A percentile compares a stretch with the other conserved stretches of the same genome.
phyloP scores from a whole-genome alignment of 2,888 invertebrate genomes.

The Cephus sareptanus region DNA sequence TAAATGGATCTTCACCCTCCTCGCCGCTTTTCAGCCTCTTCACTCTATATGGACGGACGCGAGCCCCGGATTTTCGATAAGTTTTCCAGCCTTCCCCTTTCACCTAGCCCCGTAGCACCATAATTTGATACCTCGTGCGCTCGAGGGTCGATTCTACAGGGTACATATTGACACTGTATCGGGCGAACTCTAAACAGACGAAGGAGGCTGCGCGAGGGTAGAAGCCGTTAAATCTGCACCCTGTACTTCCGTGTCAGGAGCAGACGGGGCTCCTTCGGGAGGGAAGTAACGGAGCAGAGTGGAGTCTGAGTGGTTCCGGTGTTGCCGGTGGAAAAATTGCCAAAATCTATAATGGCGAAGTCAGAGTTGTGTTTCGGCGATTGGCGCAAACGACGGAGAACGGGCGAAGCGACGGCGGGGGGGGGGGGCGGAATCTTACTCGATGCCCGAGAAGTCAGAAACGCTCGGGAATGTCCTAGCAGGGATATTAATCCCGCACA shows the following conservation, averaged over 20 bases:
- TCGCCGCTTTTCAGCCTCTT: constrained; percentile 1
- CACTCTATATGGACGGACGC: background rate
- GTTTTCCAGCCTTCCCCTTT: background rate
- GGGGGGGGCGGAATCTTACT: too few species aligned
- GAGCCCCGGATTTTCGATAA: background rate
- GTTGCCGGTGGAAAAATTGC: background rate
- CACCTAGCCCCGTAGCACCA: background rate
- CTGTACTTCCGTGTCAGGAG: background rate
- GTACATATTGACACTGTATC: constrained; percentile 3
- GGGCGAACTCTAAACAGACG: background rate
- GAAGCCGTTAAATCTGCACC: constrained; percentile 1
- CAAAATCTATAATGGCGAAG: too few species aligned
- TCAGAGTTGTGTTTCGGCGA: too few species aligned
- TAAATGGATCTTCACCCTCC: constrained; percentile 18
- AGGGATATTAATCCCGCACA: too few species aligned
- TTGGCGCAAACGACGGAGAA: background rate
- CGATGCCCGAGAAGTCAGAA: too few species aligned
- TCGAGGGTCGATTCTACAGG: background rate
- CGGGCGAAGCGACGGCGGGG: background rate
- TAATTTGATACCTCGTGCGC: background rate
- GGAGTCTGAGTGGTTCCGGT: background rate
- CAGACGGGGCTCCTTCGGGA: background rate
- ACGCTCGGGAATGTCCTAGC: too few species aligned
- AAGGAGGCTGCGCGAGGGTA: background rate
- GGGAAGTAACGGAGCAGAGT: too few species aligned